Conservation (phyloP, 2,888 invertebrate species). For the Ophion obscuratus region DNA sequence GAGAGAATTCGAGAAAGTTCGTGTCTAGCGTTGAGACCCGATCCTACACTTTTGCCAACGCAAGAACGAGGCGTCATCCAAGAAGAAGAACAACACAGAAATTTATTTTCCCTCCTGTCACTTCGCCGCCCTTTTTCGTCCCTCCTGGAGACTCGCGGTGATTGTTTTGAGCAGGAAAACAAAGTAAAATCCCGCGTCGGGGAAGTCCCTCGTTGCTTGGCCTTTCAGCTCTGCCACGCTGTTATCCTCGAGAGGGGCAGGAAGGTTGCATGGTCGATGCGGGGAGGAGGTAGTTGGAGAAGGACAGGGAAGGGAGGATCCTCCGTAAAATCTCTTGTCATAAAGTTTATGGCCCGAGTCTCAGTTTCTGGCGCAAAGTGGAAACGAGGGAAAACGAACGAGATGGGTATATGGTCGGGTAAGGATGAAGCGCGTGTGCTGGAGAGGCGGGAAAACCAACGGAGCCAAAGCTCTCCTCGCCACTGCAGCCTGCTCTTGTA, state of each 20-base stretch:
- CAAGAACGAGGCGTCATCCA: slow-evolving; percentile 9
- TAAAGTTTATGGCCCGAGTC: slow-evolving; percentile 68
- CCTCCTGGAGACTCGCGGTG: slow-evolving; percentile 10
- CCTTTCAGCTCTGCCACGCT: slow-evolving; percentile 8
- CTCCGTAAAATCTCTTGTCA: slow-evolving; percentile 68
- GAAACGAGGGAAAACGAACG: slow-evolving; percentile 60
- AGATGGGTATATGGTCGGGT: slow-evolving; percentile 15
- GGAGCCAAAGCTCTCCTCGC: slow-evolving; percentile 21
- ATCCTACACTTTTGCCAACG: slow-evolving; percentile 4
- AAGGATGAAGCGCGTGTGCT: slow-evolving; percentile 10
- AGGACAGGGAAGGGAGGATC: slow-evolving; percentile 50
- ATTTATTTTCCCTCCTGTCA: slow-evolving; percentile 43
- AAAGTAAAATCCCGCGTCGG: slow-evolving; percentile 22
- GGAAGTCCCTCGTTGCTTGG: slow-evolving; percentile 10
- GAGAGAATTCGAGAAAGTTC: too few species aligned
- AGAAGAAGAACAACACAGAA: slow-evolving; percentile 3
- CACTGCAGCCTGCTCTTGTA: neutral
- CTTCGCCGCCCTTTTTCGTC: slow-evolving; percentile 11
- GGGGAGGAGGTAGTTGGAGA: slow-evolving; percentile 9
- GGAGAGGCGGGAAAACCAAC: slow-evolving; percentile 30
- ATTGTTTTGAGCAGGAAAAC: slow-evolving; percentile 39
- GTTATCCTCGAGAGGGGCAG: slow-evolving; percentile 50
- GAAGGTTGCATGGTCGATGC: neutral
- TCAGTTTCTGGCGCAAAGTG: slow-evolving; percentile 62
- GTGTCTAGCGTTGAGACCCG: neutral